Percentiles rank a stretch among this genome's conserved stretches.
Conservation (phyloP, 2,888 invertebrate species). For the Scaptomyza reducta region DNA sequence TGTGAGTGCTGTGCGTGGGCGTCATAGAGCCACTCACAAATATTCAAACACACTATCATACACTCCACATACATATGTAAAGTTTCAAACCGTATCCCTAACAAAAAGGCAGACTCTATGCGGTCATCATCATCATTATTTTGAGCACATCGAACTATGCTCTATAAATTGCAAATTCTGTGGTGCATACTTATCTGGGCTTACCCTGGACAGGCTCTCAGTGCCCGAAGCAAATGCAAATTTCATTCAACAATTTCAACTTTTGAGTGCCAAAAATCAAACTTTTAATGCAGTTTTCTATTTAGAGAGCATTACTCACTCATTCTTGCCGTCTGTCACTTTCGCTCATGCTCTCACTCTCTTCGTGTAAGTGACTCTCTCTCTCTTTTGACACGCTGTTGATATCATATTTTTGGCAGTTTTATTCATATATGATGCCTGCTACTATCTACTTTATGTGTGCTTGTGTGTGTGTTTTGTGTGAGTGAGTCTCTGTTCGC, state of each 20-base stretch:
- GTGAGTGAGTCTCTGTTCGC: conserved; percentile 12
- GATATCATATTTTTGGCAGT: conserved; percentile 79
- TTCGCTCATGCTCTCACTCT: background rate
- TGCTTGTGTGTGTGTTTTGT: conserved; percentile 7
- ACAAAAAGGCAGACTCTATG: conserved; percentile 30
- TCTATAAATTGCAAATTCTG: background rate
- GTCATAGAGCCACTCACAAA: conserved; percentile 21
- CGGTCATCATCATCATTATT: conserved; percentile 31
- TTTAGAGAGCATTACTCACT: conserved; percentile 8
- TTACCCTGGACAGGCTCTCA: background rate
- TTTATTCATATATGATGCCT: conserved; percentile 72
- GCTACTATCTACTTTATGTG: conserved; percentile 42
- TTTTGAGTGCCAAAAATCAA: conserved; percentile 8
- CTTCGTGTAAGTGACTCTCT: conserved; percentile 1
- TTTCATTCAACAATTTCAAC: conserved; percentile 25
- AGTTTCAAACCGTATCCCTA: background rate
- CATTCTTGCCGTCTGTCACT: conserved; percentile 1
- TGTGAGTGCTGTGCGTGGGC: conserved; percentile 42
- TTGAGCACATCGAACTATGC: background rate
- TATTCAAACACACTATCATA: conserved; percentile 9
- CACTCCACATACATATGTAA: background rate
- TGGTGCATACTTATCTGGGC: conserved; percentile 61
- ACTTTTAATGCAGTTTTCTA: conserved; percentile 34
- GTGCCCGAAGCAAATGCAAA: conserved; percentile 2
- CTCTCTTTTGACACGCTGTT: conserved; percentile 71